A percentile compares a stretch with the other conserved stretches of the same genome.
phyloP scores from a whole-genome alignment of 2,888 invertebrate species.

The Baronia brevicornis region DNA sequence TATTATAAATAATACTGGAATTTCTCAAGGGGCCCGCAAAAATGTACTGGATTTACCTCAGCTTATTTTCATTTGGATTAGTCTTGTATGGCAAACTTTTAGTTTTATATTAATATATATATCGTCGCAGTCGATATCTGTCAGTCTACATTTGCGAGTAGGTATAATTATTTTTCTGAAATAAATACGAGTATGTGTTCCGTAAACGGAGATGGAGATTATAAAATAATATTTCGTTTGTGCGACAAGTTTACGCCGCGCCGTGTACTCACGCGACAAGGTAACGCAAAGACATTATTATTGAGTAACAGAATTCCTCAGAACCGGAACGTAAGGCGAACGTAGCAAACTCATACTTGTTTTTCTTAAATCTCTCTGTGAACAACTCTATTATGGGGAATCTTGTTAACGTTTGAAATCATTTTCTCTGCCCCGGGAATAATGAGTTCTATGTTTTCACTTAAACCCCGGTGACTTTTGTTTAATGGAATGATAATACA shows the following conservation, averaged over 20 bases:
- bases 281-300: slow-evolving; percentile 22
- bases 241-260: slow-evolving; percentile 23
- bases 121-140: too few relatives aligned
- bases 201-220: slow-evolving; percentile 27
- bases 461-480: slow-evolving; percentile 73
- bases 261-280: slow-evolving; percentile 20
- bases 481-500: slow-evolving; percentile 76
- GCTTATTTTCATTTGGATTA: slow-evolving; percentile 40
- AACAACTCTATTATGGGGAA: slow-evolving; percentile 70
- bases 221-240: slow-evolving; percentile 37
- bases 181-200: slow-evolving; percentile 22
- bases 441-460: slow-evolving; percentile 74
- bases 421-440: slow-evolving; percentile 67
- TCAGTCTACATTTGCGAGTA: slow-evolving; percentile 8
- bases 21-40: slow-evolving; percentile 52
- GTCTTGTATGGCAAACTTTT: slow-evolving; percentile 23
- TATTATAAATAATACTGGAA: slow-evolving; percentile 68
- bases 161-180: slow-evolving; percentile 20
- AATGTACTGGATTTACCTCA: slow-evolving; percentile 57
- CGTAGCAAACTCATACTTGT: slow-evolving; percentile 54
- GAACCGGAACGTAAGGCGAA: slow-evolving; percentile 24
- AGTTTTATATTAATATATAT: slow-evolving; percentile 21
- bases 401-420: slow-evolving; percentile 74
- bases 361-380: slow-evolving; percentile 71
- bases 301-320: slow-evolving; percentile 46